Conservation (phyloP, 2,888 invertebrate species). For the Hypena proboscidalis region DNA sequence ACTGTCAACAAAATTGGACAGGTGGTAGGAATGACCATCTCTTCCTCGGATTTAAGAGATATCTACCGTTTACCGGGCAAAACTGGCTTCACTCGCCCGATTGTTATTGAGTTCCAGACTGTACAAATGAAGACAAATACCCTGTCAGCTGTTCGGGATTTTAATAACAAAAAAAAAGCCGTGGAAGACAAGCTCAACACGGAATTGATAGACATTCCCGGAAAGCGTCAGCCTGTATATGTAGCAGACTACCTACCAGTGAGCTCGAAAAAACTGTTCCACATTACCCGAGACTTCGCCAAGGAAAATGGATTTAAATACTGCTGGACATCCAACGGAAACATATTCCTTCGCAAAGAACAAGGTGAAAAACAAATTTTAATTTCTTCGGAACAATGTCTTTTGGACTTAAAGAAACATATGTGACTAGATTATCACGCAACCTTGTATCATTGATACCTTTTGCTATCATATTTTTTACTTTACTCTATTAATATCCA, state of each 20-base stretch:
- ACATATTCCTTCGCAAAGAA: not conserved
- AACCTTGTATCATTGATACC: too few relatives aligned
- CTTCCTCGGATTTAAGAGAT: too few relatives aligned
- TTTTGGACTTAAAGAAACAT: not conserved
- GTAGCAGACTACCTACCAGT: not conserved
- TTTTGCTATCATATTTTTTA: too few relatives aligned
- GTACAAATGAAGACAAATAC: not conserved
- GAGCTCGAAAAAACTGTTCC: not conserved
- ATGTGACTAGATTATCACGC: not conserved
- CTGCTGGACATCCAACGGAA: not conserved
- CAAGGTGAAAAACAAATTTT: not conserved
- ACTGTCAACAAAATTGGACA: slow-evolving; percentile 1
- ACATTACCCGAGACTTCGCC: not conserved
- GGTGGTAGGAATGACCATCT: not conserved
- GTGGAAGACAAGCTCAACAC: not conserved
- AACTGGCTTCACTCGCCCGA: too few relatives aligned
- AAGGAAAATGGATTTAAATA: not conserved
- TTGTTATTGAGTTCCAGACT: too few relatives aligned
- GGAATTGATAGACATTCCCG: not conserved
- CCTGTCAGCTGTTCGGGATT: not conserved
- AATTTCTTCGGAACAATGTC: not conserved
- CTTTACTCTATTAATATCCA: too few relatives aligned
- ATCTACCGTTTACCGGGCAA: too few relatives aligned
- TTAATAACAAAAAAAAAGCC: not conserved
- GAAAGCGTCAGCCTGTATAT: not conserved